These are phyloP conservation scores for Edolisoma coerulescens DNA, from an alignment of 2,113 vertebrate species.

Conservation along the genomic window DNA sequence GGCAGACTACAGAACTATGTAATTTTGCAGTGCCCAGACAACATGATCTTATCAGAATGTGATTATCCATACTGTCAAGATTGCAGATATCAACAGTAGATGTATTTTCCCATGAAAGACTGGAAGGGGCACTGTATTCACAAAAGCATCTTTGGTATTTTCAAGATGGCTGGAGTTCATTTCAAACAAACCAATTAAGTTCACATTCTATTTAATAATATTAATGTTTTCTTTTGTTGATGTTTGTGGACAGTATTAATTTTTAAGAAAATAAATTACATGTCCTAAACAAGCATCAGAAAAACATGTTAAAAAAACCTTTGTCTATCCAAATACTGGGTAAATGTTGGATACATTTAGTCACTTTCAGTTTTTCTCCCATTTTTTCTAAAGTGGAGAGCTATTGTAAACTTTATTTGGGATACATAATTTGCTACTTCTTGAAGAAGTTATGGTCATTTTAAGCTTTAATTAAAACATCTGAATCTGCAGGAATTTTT, in stretches of 20 bases:
- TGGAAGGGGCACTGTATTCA: conserved; percentile 21
- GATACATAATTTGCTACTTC: neutral
- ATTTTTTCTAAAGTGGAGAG: neutral
- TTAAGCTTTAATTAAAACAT: neutral
- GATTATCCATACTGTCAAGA: conserved; percentile 22
- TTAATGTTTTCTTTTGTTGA: conserved; percentile 40
- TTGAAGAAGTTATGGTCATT: neutral
- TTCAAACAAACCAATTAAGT: conserved; percentile 38
- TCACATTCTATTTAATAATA: conserved; percentile 25
- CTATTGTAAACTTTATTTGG: neutral
- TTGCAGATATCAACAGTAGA: conserved; percentile 10
- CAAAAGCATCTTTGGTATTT: conserved; percentile 52
- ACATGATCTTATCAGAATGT: conserved; percentile 61
- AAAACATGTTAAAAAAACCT: neutral
- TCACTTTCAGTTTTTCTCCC: neutral
- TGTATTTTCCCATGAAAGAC: conserved; percentile 50
- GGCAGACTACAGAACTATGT: neutral
- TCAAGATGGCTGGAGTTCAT: conserved; percentile 7
- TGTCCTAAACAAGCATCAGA: neutral
- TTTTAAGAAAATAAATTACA: conserved; percentile 34
- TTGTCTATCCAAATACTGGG: neutral
- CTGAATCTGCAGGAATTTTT: neutral
- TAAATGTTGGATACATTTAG: neutral
- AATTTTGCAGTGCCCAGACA: conserved; percentile 61
- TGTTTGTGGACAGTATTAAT: conserved; percentile 25